These are phyloP conservation scores for Harpagus bidentatus DNA, from an alignment of 2,113 vertebrate species.

Conservation along the genomic window DNA sequence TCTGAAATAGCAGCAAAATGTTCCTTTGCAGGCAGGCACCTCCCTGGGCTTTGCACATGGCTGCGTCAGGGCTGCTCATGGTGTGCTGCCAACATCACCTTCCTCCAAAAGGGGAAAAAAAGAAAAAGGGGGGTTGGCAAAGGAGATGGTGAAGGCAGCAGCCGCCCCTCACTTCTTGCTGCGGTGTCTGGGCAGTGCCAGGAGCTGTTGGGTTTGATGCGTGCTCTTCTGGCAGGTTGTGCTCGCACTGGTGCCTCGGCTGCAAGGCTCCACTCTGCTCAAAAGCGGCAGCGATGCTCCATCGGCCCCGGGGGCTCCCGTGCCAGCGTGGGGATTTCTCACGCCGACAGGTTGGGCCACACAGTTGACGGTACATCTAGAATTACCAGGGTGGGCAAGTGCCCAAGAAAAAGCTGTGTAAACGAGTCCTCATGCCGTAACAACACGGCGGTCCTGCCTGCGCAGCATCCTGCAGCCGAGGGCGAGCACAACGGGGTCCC, in stretches of 20 bases:
- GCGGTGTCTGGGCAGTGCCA: not conserved
- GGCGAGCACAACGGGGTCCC: rapidly evolving
- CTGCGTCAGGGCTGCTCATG: not conserved
- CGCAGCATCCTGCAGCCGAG: not conserved
- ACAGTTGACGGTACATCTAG: not conserved
- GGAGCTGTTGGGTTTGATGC: not conserved
- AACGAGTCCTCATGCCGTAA: rapidly evolving
- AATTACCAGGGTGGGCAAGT: not conserved
- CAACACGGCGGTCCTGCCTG: not conserved
- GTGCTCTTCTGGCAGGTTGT: rapidly evolving
- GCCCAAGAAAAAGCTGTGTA: not conserved
- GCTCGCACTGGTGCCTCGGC: not conserved
- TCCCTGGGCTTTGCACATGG: not conserved
- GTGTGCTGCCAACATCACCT: not conserved
- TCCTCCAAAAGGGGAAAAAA: not conserved
- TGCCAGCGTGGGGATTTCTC: not conserved
- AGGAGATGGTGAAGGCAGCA: not conserved
- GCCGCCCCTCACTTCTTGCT: not conserved
- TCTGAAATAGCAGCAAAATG: not conserved
- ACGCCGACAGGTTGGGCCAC: not conserved
- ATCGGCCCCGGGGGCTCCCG: rapidly evolving
- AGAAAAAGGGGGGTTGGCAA: rapidly evolving
- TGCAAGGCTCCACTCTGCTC: not conserved
- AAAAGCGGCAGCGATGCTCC: rapidly evolving
- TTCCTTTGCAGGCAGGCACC: not conserved